Conservation (phyloP, 2,113 vertebrate genomes). For the Osmerus eperlanus region DNA sequence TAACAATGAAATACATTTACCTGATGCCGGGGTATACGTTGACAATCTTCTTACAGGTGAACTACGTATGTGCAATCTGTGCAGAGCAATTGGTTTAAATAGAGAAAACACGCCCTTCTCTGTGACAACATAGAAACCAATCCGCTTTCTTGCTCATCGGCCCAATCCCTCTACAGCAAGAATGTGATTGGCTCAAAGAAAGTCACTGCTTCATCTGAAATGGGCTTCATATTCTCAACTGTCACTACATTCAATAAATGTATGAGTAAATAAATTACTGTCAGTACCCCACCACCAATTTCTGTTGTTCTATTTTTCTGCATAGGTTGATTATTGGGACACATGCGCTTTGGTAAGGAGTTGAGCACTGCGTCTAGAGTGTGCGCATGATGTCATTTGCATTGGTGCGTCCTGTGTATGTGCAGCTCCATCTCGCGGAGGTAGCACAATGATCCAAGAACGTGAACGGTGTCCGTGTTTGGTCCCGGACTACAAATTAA, state of each 20-base stretch:
- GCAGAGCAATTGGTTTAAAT: conserved; percentile 60
- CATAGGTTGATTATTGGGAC: too few species aligned
- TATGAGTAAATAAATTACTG: too few species aligned
- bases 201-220: not conserved
- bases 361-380: too few species aligned
- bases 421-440: too few species aligned
- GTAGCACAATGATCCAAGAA: too few species aligned
- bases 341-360: too few species aligned
- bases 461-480: too few species aligned
- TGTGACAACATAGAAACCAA: conserved; percentile 28
- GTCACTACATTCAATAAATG: not conserved
- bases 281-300: too few species aligned
- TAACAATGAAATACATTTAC: conserved; percentile 35
- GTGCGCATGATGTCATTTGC: not conserved
- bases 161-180: conserved; percentile 7
- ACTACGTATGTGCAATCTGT: conserved; percentile 32
- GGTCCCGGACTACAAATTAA: too few species aligned
- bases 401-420: not conserved
- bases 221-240: not conserved
- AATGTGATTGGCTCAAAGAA: conserved; percentile 40
- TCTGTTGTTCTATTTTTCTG: too few species aligned
- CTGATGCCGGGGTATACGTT: conserved; percentile 33
- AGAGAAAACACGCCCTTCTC: conserved; percentile 58
- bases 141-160: conserved; percentile 52
- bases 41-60: conserved; percentile 34